Evolutionary conservation across 2,888 invertebrate species (phyloP).

Genomic region (Helicoverpa assulta): DNA sequence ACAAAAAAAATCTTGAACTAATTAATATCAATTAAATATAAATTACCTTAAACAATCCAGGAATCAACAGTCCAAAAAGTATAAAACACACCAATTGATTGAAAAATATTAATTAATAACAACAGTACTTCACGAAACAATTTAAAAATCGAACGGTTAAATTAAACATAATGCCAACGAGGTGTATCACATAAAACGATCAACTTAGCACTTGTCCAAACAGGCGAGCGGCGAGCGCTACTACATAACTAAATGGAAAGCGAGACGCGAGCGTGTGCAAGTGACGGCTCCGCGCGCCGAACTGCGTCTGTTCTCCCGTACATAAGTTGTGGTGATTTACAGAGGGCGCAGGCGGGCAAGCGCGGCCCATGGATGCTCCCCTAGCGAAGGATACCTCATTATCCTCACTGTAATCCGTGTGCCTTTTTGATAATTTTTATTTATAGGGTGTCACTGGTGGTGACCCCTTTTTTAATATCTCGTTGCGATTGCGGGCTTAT

Average conservation of each 20-base stretch:
- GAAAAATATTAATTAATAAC: constrained; percentile 70
- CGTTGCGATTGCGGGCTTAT: constrained; percentile 52
- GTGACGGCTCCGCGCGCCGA: constrained; percentile 85
- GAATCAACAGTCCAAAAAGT: constrained; percentile 73
- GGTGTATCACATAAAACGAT: constrained; percentile 88
- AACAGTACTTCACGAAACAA: constrained; percentile 80
- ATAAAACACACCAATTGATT: constrained; percentile 67
- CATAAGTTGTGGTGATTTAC: constrained; percentile 82
- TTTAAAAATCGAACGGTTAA: constrained; percentile 85
- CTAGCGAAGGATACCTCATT: constrained; percentile 88
- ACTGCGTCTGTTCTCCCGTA: constrained; percentile 81
- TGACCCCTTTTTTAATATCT: constrained; percentile 75
- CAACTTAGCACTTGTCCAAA: constrained; percentile 90
- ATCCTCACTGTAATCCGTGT: constrained; percentile 88
- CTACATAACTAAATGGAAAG: constrained; percentile 78
- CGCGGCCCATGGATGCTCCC: constrained; percentile 78
- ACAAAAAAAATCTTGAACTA: constrained; percentile 28
- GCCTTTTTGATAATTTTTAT: constrained; percentile 87
- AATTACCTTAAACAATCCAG: constrained; percentile 72
- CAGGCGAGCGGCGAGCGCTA: constrained; percentile 74
- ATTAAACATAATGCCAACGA: constrained; percentile 88
- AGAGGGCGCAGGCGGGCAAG: constrained; percentile 81
- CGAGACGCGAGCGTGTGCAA: constrained; percentile 70
- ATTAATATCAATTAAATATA: constrained; percentile 48
- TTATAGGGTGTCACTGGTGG: constrained; percentile 77